phyloP scores from a whole-genome alignment of 2,113 vertebrate species.

The Hyperopisus bebe region DNA sequence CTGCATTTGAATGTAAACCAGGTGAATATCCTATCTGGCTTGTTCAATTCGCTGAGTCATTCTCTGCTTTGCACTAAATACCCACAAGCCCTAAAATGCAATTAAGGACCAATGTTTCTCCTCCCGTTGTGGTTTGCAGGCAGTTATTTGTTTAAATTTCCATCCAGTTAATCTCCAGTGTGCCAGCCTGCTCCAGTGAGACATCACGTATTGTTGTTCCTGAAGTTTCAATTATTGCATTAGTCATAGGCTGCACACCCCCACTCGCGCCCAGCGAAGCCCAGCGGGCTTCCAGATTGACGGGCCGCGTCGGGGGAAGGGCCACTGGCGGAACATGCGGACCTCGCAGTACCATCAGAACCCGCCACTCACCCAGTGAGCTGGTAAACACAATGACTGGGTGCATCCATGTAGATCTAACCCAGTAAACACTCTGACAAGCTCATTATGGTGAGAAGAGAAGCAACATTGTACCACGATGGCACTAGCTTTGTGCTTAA shows the following conservation, averaged over 20 bases:
- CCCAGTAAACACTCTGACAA: background rate
- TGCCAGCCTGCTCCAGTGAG: slow-evolving; percentile 30
- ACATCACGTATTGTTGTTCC: slow-evolving; percentile 29
- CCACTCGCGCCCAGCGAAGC: background rate
- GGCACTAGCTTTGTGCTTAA: background rate
- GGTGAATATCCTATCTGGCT: slow-evolving; percentile 61
- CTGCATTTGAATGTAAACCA: slow-evolving; percentile 37
- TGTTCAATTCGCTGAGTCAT: slow-evolving; percentile 66
- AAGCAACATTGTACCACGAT: background rate
- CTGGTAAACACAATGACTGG: background rate
- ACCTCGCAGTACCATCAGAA: background rate
- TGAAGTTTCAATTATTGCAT: slow-evolving; percentile 38
- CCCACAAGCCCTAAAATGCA: slow-evolving; percentile 26
- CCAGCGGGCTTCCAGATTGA: background rate
- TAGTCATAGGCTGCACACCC: slow-evolving; percentile 10
- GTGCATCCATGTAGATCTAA: background rate
- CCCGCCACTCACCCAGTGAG: background rate
- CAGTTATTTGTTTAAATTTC: slow-evolving; percentile 48
- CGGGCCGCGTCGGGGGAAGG: background rate
- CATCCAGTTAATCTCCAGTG: slow-evolving; percentile 31
- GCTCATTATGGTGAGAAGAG: background rate
- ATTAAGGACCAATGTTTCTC: slow-evolving; percentile 48
- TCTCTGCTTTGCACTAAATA: slow-evolving; percentile 55
- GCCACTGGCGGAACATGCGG: background rate
- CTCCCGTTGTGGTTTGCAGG: slow-evolving; percentile 37